These are phyloP conservation scores for Octopus sinensis DNA, from an alignment of 1,140 invertebrate genomes.

Conservation along the genomic window DNA sequence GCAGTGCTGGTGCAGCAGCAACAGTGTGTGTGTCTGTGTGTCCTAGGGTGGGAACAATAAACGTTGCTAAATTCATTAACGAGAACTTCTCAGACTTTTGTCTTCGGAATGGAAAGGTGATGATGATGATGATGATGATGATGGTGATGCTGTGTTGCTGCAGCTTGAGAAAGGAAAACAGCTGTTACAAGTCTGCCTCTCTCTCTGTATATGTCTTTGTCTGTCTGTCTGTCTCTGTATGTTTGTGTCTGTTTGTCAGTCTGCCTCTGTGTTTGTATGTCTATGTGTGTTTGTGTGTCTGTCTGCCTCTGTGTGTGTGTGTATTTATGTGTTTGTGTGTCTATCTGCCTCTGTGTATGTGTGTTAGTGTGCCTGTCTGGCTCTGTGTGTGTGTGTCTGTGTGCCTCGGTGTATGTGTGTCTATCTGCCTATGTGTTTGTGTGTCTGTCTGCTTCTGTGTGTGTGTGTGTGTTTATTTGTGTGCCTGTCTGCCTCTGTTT, in stretches of 20 bases:
- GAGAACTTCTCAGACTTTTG: too few relatives aligned
- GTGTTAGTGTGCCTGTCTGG: background rate
- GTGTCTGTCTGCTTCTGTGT: background rate
- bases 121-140: too few relatives aligned
- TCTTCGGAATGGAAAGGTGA: too few relatives aligned
- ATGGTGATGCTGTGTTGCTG: too few relatives aligned
- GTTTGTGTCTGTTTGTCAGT: background rate
- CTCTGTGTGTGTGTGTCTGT: background rate
- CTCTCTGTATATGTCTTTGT: too few relatives aligned
- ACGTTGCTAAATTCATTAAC: too few relatives aligned
- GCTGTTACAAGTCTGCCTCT: too few relatives aligned
- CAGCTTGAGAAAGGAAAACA: too few relatives aligned
- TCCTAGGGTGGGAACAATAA: too few relatives aligned
- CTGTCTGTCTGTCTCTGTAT: background rate
- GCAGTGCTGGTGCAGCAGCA: too few relatives aligned
- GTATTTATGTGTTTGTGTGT: background rate
- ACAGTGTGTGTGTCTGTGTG: too few relatives aligned
- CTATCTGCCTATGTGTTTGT: background rate
- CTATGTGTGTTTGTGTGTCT: background rate
- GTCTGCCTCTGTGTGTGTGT: background rate
- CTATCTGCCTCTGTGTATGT: background rate
- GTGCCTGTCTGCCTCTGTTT: background rate
- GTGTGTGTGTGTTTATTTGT: background rate
- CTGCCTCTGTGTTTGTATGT: background rate
- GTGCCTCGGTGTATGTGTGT: background rate